phyloP scores from a whole-genome alignment of 2,888 invertebrate genomes.

The Polyommatus iphigenia region DNA sequence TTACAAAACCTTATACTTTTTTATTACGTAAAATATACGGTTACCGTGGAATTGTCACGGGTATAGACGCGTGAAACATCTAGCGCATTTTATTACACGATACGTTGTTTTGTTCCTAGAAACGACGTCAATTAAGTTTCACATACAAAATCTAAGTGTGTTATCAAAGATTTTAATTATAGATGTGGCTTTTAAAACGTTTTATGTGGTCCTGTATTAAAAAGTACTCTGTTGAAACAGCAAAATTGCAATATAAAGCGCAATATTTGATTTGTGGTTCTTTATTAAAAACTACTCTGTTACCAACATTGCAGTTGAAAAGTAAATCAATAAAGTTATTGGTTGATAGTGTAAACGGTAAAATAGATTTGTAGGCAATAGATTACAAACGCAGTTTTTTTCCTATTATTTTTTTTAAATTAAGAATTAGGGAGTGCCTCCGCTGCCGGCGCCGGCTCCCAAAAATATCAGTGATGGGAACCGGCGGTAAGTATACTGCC shows the following conservation, averaged over 20 bases:
- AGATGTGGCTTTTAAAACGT: conserved; percentile 4
- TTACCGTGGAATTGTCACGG: not conserved
- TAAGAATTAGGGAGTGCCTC: too few relatives aligned
- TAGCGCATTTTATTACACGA: not conserved
- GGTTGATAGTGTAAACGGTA: not conserved
- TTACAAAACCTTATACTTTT: too few relatives aligned
- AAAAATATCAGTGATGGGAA: too few relatives aligned
- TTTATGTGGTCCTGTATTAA: not conserved
- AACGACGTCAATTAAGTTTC: not conserved
- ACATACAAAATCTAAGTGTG: conserved; percentile 8
- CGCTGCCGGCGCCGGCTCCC: too few relatives aligned
- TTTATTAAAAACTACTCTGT: not conserved
- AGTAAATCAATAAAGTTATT: not conserved
- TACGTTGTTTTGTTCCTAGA: not conserved
- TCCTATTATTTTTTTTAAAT: too few relatives aligned
- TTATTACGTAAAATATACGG: too few relatives aligned
- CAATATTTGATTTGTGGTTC: not conserved
- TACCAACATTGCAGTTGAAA: not conserved
- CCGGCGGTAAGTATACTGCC: too few relatives aligned
- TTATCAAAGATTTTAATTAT: conserved; percentile 24
- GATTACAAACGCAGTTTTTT: not conserved
- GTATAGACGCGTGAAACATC: not conserved
- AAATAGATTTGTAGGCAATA: not conserved
- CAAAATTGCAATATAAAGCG: not conserved
- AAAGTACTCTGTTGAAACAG: not conserved